Evolutionary conservation across 2,113 vertebrate species (phyloP).

Genomic region (Corvus moneduloides): DNA sequence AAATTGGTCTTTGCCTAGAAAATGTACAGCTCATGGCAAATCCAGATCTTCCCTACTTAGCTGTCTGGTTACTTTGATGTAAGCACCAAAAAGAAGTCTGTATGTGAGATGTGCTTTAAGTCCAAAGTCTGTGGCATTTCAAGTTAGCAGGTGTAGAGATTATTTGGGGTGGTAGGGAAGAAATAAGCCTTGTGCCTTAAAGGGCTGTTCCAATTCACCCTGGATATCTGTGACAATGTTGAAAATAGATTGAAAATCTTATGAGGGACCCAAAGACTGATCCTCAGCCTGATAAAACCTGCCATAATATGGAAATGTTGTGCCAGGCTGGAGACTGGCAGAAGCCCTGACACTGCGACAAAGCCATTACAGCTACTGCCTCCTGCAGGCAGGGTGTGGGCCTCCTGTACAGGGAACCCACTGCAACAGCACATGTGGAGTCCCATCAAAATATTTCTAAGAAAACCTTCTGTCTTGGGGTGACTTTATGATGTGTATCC

Average conservation of each 20-base stretch:
- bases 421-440: background rate
- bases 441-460: background rate
- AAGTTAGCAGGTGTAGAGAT: background rate
- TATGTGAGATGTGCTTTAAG: background rate
- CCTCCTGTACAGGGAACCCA: background rate
- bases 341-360: accelerated
- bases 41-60: background rate
- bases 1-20: background rate
- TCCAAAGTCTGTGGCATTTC: background rate
- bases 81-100: background rate
- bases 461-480: background rate
- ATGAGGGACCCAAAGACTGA: background rate
- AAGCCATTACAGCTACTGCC: background rate
- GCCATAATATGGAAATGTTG: background rate
- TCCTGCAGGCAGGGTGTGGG: background rate
- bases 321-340: background rate
- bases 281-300: background rate
- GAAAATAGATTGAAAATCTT: background rate
- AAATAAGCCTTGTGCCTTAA: background rate
- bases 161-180: background rate
- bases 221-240: background rate
- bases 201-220: background rate
- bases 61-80: background rate
- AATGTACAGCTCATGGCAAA: background rate
- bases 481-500: too few species aligned